phyloP scores from a whole-genome alignment of 1,140 invertebrate genomes.

The Lepidotrigona ventralis region DNA sequence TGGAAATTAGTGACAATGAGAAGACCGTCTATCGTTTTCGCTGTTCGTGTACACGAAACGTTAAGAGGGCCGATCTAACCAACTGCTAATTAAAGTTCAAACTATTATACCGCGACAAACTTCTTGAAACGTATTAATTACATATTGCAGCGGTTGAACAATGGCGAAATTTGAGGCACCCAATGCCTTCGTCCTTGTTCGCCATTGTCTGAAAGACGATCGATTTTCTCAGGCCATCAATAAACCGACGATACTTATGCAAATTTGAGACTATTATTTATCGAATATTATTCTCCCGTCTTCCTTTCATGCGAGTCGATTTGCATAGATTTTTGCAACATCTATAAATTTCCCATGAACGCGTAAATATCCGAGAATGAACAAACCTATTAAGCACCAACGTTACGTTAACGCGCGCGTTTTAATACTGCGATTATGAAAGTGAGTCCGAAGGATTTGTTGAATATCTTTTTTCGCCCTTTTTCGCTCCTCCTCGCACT shows the following conservation, averaged over 20 bases:
- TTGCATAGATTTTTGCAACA: too few species aligned
- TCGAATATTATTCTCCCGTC: too few species aligned
- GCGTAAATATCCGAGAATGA: too few species aligned
- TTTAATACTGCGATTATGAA: neutral
- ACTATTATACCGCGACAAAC: neutral
- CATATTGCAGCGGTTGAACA: neutral
- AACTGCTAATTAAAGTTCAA: conserved; percentile 55
- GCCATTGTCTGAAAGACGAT: neutral
- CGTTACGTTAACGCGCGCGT: neutral
- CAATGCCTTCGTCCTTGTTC: neutral
- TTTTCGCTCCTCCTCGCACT: neutral
- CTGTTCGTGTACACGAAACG: conserved; percentile 9
- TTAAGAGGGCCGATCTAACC: conserved; percentile 44
- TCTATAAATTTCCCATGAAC: too few species aligned
- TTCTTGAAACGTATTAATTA: conserved; percentile 5
- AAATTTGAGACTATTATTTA: too few species aligned
- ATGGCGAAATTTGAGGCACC: neutral
- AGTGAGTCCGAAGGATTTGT: neutral
- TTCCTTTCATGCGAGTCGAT: too few species aligned
- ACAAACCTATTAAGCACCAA: neutral
- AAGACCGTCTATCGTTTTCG: conserved; percentile 19
- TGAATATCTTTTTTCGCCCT: neutral
- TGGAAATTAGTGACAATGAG: conserved; percentile 54
- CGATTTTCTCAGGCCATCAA: neutral
- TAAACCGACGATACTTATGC: too few species aligned